A percentile compares a stretch with the other conserved stretches of the same genome.
Evolutionary conservation across 2,113 vertebrate species (phyloP).

Genomic region (Chitala chitala): DNA sequence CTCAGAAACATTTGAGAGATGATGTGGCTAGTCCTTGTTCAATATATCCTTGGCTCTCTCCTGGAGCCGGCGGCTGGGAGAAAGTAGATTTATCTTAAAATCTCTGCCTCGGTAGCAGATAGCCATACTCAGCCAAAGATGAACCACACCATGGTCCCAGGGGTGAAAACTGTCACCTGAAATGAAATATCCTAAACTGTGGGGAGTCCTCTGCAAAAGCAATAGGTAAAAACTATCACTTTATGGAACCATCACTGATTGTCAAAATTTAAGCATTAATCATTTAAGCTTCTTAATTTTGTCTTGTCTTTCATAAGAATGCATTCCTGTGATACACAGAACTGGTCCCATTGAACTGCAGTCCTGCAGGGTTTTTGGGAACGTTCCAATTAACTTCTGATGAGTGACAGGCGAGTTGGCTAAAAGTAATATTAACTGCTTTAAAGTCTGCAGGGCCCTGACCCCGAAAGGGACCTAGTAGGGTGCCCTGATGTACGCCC

Average conservation of each 20-base stretch:
- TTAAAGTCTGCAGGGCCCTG: too few relatives aligned
- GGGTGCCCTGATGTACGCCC: neutral
- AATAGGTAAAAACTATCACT: neutral
- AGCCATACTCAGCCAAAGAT: neutral
- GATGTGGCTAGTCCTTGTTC: neutral
- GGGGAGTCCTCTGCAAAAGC: neutral
- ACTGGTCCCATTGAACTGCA: too few relatives aligned
- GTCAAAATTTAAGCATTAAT: neutral
- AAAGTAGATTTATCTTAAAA: neutral
- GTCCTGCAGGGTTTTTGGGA: too few relatives aligned
- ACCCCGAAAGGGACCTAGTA: too few relatives aligned
- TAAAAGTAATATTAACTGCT: too few relatives aligned
- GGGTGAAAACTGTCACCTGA: neutral
- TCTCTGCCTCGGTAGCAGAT: neutral
- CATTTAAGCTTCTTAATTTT: too few relatives aligned
- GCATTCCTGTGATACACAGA: too few relatives aligned
- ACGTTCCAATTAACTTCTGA: too few relatives aligned
- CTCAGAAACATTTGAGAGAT: constrained; percentile 11
- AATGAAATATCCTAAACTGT: neutral
- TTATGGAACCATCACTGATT: neutral
- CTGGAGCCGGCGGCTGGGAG: neutral
- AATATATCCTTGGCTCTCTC: constrained; percentile 4
- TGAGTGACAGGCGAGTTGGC: too few relatives aligned
- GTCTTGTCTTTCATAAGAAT: too few relatives aligned
- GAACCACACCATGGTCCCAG: neutral